These are phyloP conservation scores for Heliconius cydno DNA, from an alignment of 2,888 invertebrate genomes.

Conservation along the genomic window DNA sequence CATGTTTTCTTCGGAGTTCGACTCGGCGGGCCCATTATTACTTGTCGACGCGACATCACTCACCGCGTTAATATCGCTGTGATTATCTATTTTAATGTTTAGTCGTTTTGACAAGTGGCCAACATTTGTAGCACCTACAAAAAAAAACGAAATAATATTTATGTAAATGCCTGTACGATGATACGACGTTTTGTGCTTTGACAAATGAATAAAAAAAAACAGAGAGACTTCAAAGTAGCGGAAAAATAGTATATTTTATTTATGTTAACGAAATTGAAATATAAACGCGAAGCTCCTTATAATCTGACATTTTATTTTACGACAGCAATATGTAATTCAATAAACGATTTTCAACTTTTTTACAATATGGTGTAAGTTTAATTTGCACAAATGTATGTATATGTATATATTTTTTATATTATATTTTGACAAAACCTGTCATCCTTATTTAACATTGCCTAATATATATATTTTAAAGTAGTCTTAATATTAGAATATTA, in stretches of 20 bases:
- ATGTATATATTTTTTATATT: not conserved
- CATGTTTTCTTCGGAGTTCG: constrained; percentile 69
- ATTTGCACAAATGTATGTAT: not conserved
- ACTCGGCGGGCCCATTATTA: constrained; percentile 74
- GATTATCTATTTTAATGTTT: constrained; percentile 74
- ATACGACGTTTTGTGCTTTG: not conserved
- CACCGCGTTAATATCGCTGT: constrained; percentile 75
- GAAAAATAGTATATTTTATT: constrained; percentile 17
- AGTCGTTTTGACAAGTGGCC: constrained; percentile 71
- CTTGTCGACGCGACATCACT: constrained; percentile 78
- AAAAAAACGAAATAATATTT: constrained; percentile 40
- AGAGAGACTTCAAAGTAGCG: constrained; percentile 12
- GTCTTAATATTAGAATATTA: not conserved
- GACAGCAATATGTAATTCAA: not conserved
- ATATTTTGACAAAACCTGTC: not conserved
- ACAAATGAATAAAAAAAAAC: constrained; percentile 5
- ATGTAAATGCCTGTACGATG: constrained; percentile 7
- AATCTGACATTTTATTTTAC: constrained; percentile 16
- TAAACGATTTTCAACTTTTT: constrained; percentile 19
- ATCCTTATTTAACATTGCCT: too few species aligned
- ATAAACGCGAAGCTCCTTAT: not conserved
- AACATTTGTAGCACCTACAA: constrained; percentile 52
- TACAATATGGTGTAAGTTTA: not conserved
- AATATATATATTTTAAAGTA: not conserved
- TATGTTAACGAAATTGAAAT: constrained; percentile 19